These are phyloP conservation scores for Cryptocephalus moraei DNA, from an alignment of 2,888 invertebrate species.

Conservation along the genomic window DNA sequence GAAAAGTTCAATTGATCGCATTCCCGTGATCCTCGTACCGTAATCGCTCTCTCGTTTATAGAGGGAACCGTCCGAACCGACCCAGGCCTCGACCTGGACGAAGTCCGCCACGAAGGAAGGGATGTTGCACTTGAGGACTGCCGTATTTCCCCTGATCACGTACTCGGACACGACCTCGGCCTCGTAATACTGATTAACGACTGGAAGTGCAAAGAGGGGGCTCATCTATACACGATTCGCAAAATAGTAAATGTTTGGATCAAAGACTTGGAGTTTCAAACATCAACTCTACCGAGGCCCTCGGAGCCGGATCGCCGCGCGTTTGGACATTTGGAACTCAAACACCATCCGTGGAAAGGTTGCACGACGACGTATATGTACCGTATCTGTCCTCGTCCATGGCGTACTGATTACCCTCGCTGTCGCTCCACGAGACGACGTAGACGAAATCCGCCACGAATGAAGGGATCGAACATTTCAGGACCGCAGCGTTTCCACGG, in stretches of 20 bases:
- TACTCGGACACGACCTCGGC: constrained; percentile 79
- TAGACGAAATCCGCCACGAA: constrained; percentile 86
- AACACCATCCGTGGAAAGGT: constrained; percentile 18
- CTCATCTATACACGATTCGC: too few relatives aligned
- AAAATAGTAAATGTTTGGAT: too few relatives aligned
- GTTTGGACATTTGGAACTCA: constrained; percentile 15
- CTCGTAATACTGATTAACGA: constrained; percentile 82
- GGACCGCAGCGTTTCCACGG: constrained; percentile 74
- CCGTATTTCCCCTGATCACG: constrained; percentile 79
- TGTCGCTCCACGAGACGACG: constrained; percentile 77
- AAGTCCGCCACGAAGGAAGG: constrained; percentile 87
- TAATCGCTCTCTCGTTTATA: constrained; percentile 62
- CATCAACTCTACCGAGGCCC: too few relatives aligned
- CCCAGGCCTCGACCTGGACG: constrained; percentile 80
- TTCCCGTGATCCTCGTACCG: constrained; percentile 44
- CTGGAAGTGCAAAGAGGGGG: constrained; percentile 41
- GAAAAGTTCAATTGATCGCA: too few relatives aligned
- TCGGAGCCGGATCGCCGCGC: background rate
- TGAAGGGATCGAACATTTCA: constrained; percentile 83
- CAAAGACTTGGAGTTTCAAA: too few relatives aligned
- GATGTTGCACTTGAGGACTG: constrained; percentile 80
- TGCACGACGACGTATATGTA: constrained; percentile 16
- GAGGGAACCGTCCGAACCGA: constrained; percentile 53
- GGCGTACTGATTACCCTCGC: constrained; percentile 63
- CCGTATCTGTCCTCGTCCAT: constrained; percentile 52